A percentile compares a stretch with the other conserved stretches of the same genome.
Conservation (phyloP, 2,113 vertebrate species). For the Drymodes brunneopygia region DNA sequence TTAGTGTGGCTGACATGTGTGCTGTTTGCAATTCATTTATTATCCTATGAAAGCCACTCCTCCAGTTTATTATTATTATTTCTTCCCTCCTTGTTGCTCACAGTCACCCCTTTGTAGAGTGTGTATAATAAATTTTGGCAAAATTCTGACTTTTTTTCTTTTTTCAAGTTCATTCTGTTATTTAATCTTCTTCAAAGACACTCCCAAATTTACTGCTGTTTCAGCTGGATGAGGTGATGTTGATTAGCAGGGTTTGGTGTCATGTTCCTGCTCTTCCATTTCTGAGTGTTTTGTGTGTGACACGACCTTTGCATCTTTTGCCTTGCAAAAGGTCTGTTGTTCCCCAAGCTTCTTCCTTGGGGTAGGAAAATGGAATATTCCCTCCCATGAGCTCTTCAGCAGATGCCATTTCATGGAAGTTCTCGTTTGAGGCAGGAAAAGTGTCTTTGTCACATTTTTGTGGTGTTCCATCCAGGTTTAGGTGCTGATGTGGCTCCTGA, state of each 20-base stretch:
- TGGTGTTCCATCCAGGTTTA: background rate
- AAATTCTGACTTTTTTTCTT: background rate
- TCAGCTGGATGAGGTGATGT: background rate
- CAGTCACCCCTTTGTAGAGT: background rate
- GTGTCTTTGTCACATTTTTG: background rate
- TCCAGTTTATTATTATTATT: slow-evolving; percentile 23
- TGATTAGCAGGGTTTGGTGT: slow-evolving; percentile 1
- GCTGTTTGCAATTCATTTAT: slow-evolving; percentile 34
- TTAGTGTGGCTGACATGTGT: background rate
- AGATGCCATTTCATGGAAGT: background rate
- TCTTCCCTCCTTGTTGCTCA: slow-evolving; percentile 12
- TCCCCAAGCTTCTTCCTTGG: background rate
- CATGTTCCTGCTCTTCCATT: background rate
- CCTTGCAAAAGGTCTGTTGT: background rate
- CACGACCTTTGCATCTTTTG: background rate
- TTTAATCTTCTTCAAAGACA: background rate
- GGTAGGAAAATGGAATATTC: background rate
- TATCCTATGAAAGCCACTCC: background rate
- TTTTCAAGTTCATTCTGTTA: background rate
- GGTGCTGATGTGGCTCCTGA: background rate
- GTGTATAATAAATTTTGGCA: background rate
- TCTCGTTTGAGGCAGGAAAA: background rate
- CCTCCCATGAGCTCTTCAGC: background rate
- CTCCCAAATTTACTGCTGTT: background rate
- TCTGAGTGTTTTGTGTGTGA: background rate